Conservation (phyloP, 2,888 invertebrate species). For the Diarsia mendica region DNA sequence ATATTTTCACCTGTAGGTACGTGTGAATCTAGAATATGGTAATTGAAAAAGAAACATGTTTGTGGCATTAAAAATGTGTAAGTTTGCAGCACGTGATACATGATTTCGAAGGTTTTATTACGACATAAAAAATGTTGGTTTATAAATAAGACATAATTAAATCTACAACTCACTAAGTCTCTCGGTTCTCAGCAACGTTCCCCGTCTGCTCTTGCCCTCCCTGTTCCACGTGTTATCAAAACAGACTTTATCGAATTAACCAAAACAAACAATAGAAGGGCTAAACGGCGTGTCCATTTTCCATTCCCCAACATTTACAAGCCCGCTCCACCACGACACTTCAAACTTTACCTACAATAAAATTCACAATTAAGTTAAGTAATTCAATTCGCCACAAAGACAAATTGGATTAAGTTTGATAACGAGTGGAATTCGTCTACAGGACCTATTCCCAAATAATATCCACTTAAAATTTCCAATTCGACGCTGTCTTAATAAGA, state of each 20-base stretch:
- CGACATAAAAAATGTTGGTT: not conserved
- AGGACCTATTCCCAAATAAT: constrained; percentile 64
- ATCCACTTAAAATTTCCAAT: constrained; percentile 66
- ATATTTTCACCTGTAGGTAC: not conserved
- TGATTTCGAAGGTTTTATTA: not conserved
- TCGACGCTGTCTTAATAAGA: constrained; percentile 65
- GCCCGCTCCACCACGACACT: constrained; percentile 21
- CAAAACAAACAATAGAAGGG: constrained; percentile 27
- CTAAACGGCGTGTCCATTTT: constrained; percentile 28
- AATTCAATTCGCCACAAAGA: constrained; percentile 76
- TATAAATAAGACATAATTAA: not conserved
- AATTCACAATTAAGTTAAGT: constrained; percentile 73
- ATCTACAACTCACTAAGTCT: not conserved
- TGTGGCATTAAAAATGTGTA: not conserved
- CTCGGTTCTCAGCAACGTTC: not conserved
- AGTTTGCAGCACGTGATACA: not conserved
- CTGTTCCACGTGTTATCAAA: not conserved
- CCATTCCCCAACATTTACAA: constrained; percentile 43
- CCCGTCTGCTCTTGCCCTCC: not conserved
- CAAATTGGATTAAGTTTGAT: constrained; percentile 73
- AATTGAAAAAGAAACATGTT: not conserved
- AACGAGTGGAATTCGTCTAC: constrained; percentile 66
- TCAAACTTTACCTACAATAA: constrained; percentile 69
- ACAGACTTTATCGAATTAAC: constrained; percentile 1
- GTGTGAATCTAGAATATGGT: not conserved